Evolutionary conservation across 2,888 invertebrate species (phyloP), one percentile per base, ranked within the genome.

Genomic region (Platerodrilus igneus): DNA sequence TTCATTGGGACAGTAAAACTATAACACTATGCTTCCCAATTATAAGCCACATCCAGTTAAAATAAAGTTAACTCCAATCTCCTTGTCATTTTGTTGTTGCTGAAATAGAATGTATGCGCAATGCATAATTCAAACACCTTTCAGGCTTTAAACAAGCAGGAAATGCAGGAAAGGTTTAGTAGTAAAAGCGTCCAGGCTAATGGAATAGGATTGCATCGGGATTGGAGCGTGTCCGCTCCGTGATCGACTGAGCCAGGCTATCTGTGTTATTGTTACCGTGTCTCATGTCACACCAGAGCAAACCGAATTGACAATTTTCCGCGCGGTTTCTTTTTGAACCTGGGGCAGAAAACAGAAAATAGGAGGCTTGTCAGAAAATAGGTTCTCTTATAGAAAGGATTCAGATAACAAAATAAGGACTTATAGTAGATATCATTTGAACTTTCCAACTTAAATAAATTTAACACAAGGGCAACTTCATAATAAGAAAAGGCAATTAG

Each of bases 261-360:
- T 63, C 60, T 57, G 52, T 54, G 58, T 60, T 61, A 63, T 62
- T 63, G 62, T 63, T 61, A 58, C 59, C 59, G 60, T 61, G 60
- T 60, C 61, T 59, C 58, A 58, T 60, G 61, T 59, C 59, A 60
- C 48, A 37, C 43, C 51, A 58, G 51, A 53, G 58, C 58, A 59
- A 57, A 58, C 59, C 75, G 74, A 78, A 78, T 78, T 78, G 78
- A 69, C 77, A 78, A 78, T 79, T 78, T 78, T 78, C 77, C 78
- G 76, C 75, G 70, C 74, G 76, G 78, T 78, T 78, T 78, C 75
- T 72, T 73, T 71, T 71, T 72, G 73, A 72, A 47, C 49, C 45
- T 47, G 44, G 50, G 45, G 50, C 56, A 52, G 58, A 57, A 58
- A 55, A 58, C 58, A 57, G 60, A 59, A 62, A 62, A 61, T 63